A percentile compares a stretch with the other conserved stretches of the same genome.
Conservation (phyloP, 1,140 invertebrate species). For the Trypoxylus dichotomus region DNA sequence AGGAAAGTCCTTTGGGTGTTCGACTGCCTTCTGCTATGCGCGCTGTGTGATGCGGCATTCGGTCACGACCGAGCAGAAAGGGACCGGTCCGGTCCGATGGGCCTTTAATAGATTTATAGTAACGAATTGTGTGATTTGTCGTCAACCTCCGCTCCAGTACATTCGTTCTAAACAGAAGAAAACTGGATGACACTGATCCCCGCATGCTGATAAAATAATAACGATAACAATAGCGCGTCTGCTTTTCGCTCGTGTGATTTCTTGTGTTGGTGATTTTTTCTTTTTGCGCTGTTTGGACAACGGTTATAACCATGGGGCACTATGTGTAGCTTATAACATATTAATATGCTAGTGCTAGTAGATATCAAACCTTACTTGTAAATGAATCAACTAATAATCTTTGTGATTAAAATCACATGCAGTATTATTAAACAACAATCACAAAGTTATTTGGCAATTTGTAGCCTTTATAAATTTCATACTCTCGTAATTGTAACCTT, state of each 20-base stretch:
- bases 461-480: too few relatives aligned
- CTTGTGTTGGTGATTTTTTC: neutral
- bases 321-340: too few relatives aligned
- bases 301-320: too few relatives aligned
- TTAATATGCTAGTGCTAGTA: too few relatives aligned
- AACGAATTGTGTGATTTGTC: conserved; percentile 50
- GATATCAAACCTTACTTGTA: too few relatives aligned
- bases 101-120: conserved; percentile 49
- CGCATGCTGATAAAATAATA: conserved; percentile 29
- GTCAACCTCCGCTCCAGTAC: conserved; percentile 41
- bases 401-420: too few relatives aligned
- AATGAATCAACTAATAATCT: too few relatives aligned
- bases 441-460: too few relatives aligned
- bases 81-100: conserved; percentile 29
- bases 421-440: too few relatives aligned
- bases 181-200: conserved; percentile 30
- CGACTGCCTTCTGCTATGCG: neutral
- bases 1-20: conserved; percentile 31
- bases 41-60: conserved; percentile 4
- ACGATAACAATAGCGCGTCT: neutral
- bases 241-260: neutral
- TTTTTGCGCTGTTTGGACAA: neutral
- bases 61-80: neutral
- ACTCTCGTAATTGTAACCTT: too few relatives aligned
- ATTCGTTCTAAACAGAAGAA: conserved; percentile 40